Evolutionary conservation across 2,113 vertebrate species (phyloP).

Genomic region (Phycodurus eques): DNA sequence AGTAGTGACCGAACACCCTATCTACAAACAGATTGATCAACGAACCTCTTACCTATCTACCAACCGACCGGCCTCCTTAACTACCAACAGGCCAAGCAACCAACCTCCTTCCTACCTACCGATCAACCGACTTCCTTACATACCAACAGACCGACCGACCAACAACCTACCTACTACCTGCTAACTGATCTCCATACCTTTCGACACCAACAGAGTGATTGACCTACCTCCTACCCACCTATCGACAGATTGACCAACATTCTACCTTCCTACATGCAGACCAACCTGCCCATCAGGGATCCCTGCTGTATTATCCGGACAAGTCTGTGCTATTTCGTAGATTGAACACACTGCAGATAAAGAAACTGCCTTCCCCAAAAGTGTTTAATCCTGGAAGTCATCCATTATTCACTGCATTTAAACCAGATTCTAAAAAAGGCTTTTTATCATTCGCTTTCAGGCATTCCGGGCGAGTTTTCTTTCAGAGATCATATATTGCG

Average conservation of each 20-base stretch:
- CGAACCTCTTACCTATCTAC: not conserved
- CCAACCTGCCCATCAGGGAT: no score
- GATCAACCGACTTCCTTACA: no score
- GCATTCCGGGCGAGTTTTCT: not conserved
- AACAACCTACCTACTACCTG: not conserved
- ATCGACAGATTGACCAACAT: no score
- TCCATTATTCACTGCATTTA: slow-evolving; percentile 51
- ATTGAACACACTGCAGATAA: slow-evolving; percentile 50
- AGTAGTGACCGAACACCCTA: slow-evolving; percentile 3
- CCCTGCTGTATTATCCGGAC: not conserved
- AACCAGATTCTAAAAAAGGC: slow-evolving; percentile 18
- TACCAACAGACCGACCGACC: no score
- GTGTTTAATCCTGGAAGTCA: slow-evolving; percentile 27
- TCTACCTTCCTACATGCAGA: no score
- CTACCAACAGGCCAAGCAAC: not conserved
- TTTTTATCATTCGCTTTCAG: slow-evolving; percentile 5
- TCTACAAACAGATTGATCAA: not conserved
- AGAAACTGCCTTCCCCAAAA: slow-evolving; percentile 37
- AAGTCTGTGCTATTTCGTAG: slow-evolving; percentile 39
- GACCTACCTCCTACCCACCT: no score
- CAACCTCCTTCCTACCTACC: no score
- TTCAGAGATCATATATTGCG: slow-evolving; percentile 12
- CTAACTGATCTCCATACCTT: not conserved
- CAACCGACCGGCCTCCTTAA: not conserved
- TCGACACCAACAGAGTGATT: not conserved